A percentile compares a stretch with the other conserved stretches of the same genome.
These are phyloP conservation scores for Brevimyrus niger DNA, from an alignment of 2,113 vertebrate species.

Conservation along the genomic window DNA sequence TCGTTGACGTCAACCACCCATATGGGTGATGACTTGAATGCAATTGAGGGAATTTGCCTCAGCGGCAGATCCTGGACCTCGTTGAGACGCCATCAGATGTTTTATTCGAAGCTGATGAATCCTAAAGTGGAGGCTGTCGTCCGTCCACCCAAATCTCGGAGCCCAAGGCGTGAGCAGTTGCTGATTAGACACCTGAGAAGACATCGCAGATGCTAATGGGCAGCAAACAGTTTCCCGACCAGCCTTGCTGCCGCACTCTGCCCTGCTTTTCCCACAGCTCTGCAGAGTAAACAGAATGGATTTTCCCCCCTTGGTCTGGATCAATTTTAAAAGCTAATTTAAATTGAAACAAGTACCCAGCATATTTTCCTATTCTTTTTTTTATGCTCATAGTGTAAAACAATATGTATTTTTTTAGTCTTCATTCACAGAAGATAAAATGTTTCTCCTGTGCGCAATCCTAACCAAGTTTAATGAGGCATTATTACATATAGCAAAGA, in stretches of 20 bases:
- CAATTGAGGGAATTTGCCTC: background rate
- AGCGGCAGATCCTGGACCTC: background rate
- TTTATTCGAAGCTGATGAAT: background rate
- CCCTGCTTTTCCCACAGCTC: constrained; percentile 33
- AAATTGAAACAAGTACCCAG: constrained; percentile 50
- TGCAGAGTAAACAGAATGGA: constrained; percentile 38
- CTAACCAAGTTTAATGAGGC: constrained; percentile 20
- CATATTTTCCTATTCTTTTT: constrained; percentile 19
- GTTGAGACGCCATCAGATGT: background rate
- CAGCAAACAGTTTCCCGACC: constrained; percentile 40
- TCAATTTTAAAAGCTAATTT: constrained; percentile 41
- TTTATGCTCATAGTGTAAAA: background rate
- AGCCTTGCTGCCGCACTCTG: constrained; percentile 44
- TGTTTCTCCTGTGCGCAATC: background rate
- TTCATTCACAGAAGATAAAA: background rate
- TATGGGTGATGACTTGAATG: background rate
- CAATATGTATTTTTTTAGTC: background rate
- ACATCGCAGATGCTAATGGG: constrained; percentile 36
- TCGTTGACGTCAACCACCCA: background rate
- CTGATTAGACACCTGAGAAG: constrained; percentile 45
- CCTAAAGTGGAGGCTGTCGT: constrained; percentile 7
- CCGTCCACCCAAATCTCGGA: background rate
- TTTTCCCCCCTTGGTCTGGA: constrained; percentile 49
- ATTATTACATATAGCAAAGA: constrained; percentile 24
- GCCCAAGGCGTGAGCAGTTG: constrained; percentile 18